Conservation (phyloP, 2,113 vertebrate genomes). For the Nothoprocta pentlandii region DNA sequence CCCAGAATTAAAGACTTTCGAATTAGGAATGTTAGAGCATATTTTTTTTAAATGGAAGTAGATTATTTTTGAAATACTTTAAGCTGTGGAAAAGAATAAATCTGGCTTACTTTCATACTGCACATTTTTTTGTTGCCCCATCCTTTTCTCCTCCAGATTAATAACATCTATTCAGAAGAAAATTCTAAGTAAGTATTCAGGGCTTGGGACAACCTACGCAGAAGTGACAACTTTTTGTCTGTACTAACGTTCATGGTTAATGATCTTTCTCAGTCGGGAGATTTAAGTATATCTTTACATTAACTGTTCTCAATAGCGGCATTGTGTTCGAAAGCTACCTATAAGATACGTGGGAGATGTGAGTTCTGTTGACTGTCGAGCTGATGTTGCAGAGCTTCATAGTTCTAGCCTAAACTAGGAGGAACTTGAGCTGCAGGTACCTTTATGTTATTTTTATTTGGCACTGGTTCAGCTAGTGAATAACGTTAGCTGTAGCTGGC, state of each 20-base stretch:
- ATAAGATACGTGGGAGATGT: accelerated
- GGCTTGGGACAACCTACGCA: background rate
- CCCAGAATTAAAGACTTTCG: background rate
- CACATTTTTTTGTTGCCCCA: background rate
- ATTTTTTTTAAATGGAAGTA: background rate
- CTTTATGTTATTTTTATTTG: background rate
- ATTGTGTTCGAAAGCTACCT: background rate
- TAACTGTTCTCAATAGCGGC: background rate
- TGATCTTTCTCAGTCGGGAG: background rate
- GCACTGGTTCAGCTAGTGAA: background rate
- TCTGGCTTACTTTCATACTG: background rate
- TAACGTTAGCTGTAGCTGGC: background rate
- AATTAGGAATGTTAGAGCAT: background rate
- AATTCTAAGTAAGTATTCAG: no score
- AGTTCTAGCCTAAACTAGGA: background rate
- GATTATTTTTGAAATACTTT: background rate
- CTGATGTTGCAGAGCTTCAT: background rate
- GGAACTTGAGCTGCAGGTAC: background rate
- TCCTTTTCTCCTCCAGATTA: background rate
- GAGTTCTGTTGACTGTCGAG: background rate
- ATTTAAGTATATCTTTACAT: background rate
- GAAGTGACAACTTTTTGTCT: background rate
- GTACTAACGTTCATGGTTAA: background rate
- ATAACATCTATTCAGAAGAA: background rate
- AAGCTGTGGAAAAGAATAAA: background rate